A percentile compares a stretch with the other conserved stretches of the same genome.
Conservation (phyloP, 2,113 vertebrate genomes). For the Uropsilus gracilis region DNA sequence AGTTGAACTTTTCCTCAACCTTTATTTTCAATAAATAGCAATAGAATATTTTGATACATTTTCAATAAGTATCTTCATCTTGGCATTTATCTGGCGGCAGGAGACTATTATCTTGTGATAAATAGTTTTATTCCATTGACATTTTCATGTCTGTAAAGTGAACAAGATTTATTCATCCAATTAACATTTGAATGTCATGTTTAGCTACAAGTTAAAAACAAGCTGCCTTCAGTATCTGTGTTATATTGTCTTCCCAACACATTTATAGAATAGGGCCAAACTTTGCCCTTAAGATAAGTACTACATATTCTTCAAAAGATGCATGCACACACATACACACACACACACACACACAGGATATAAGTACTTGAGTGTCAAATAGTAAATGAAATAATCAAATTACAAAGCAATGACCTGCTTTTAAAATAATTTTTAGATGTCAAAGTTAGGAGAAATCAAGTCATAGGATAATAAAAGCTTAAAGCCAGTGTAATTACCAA, state of each 20-base stretch:
- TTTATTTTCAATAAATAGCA: conserved; percentile 84
- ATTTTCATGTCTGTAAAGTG: conserved; percentile 86
- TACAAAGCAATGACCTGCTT: not conserved
- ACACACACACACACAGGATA: not conserved
- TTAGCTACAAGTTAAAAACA: conserved; percentile 84
- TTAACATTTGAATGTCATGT: conserved; percentile 88
- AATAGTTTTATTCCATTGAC: conserved; percentile 86
- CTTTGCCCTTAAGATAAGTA: conserved; percentile 62
- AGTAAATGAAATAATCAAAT: conserved; percentile 45
- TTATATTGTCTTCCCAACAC: conserved; percentile 78
- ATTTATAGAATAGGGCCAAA: conserved; percentile 69
- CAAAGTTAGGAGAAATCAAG: conserved; percentile 43
- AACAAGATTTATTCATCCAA: conserved; percentile 87
- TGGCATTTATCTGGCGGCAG: conserved; percentile 85
- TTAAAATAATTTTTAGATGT: conserved; percentile 41
- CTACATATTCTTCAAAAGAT: not conserved
- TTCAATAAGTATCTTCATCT: conserved; percentile 84
- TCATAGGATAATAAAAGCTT: not conserved
- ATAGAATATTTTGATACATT: conserved; percentile 81
- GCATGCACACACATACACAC: not conserved
- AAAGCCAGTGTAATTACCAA: not conserved
- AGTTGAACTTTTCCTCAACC: conserved; percentile 77
- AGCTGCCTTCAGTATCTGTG: conserved; percentile 80
- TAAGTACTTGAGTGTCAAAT: not conserved
- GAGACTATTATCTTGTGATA: conserved; percentile 84